Conservation (phyloP, 2,888 invertebrate genomes). For the Archips crataeganus region DNA sequence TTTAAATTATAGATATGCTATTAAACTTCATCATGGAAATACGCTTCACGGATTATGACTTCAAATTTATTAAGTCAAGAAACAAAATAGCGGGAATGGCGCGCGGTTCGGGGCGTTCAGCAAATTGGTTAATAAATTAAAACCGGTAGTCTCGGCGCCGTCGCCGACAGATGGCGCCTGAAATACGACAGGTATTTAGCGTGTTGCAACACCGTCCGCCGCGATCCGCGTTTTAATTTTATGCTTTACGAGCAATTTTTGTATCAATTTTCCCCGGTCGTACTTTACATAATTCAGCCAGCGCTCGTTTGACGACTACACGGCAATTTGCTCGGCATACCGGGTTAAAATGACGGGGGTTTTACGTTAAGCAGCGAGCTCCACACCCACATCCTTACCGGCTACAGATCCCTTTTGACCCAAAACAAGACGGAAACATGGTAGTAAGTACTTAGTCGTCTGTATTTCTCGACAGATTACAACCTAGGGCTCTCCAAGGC, state of each 20-base stretch:
- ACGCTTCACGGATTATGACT: conserved; percentile 74
- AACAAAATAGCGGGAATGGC: conserved; percentile 74
- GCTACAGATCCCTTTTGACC: neutral
- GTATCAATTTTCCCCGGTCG: conserved; percentile 78
- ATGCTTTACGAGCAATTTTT: conserved; percentile 84
- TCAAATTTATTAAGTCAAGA: conserved; percentile 81
- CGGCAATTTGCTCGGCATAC: conserved; percentile 65
- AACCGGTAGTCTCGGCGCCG: conserved; percentile 81
- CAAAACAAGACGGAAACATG: too few species aligned
- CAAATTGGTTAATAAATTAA: conserved; percentile 85
- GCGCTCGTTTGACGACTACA: conserved; percentile 62
- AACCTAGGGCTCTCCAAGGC: too few species aligned
- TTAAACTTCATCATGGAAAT: conserved; percentile 63
- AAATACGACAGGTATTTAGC: conserved; percentile 85
- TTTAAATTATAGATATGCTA: conserved; percentile 55
- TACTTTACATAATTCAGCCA: conserved; percentile 72
- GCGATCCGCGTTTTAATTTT: conserved; percentile 81
- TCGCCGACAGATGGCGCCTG: conserved; percentile 83
- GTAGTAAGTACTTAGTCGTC: too few species aligned
- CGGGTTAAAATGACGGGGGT: conserved; percentile 51
- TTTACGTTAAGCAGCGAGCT: conserved; percentile 2
- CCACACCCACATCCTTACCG: neutral
- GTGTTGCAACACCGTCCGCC: conserved; percentile 81
- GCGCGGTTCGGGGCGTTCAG: conserved; percentile 77
- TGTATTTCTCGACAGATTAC: too few species aligned